phyloP scores from a whole-genome alignment of 2,888 invertebrate genomes.

The Lydus trimaculatus region DNA sequence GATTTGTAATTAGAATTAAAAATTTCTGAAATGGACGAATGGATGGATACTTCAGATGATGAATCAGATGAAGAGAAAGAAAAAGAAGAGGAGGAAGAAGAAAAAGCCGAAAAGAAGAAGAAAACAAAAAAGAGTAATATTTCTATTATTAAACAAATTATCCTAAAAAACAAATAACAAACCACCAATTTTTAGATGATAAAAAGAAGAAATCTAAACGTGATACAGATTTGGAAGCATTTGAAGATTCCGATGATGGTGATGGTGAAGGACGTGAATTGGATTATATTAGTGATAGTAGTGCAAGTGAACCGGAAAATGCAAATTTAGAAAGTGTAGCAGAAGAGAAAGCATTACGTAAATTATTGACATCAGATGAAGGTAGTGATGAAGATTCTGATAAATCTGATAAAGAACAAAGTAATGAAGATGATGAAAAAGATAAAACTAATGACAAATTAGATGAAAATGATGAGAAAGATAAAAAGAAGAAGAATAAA shows the following conservation, averaged over 20 bases:
- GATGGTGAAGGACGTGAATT: slow-evolving; percentile 95
- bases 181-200: slow-evolving; percentile 35
- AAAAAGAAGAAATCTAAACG: slow-evolving; percentile 76
- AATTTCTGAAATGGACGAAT: slow-evolving; percentile 94
- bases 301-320: slow-evolving; percentile 81
- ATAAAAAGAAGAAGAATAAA: slow-evolving; percentile 70
- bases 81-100: slow-evolving; percentile 71
- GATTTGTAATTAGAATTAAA: slow-evolving; percentile 69
- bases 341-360: slow-evolving; percentile 71
- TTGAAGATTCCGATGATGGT: slow-evolving; percentile 97
- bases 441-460: slow-evolving; percentile 74
- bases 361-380: slow-evolving; percentile 87
- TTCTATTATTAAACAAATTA: no score
- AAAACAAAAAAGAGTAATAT: slow-evolving; percentile 59
- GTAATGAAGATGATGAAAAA: slow-evolving; percentile 73
- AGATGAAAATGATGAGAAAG: slow-evolving; percentile 64
- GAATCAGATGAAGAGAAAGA: slow-evolving; percentile 78
- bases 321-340: slow-evolving; percentile 80
- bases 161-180: no score
- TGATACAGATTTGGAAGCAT: slow-evolving; percentile 86
- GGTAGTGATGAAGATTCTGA: slow-evolving; percentile 86
- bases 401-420: slow-evolving; percentile 74
- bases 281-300: slow-evolving; percentile 89
- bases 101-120: slow-evolving; percentile 68
- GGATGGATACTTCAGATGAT: slow-evolving; percentile 83